Conservation (phyloP, 2,888 invertebrate genomes). For the Bellardia pandia region DNA sequence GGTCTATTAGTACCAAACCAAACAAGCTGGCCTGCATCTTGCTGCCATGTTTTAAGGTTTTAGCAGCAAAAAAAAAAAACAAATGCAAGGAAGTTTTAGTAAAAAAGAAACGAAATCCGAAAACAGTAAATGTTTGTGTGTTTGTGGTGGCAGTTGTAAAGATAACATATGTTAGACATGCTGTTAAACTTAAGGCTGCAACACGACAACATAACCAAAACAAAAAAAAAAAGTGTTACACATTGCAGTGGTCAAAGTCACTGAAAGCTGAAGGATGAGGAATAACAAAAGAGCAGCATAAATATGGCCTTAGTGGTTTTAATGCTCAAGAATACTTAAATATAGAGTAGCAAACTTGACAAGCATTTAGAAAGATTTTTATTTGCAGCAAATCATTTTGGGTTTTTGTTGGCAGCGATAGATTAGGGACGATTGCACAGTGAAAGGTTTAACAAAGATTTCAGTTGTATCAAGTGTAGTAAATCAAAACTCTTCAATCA, state of each 20-base stretch:
- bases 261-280: neutral
- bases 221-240: constrained; percentile 24
- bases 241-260: constrained; percentile 25
- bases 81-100: constrained; percentile 10
- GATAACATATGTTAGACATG: constrained; percentile 71
- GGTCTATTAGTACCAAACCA: constrained; percentile 55
- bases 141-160: constrained; percentile 39
- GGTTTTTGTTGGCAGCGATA: constrained; percentile 1
- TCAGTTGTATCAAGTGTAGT: too few relatives aligned
- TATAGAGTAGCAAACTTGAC: constrained; percentile 77
- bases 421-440: constrained; percentile 13
- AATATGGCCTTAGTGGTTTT: constrained; percentile 23
- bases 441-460: neutral
- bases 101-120: constrained; percentile 46
- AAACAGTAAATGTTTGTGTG: constrained; percentile 1
- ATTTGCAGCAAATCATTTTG: constrained; percentile 76
- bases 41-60: neutral
- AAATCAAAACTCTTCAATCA: too few relatives aligned
- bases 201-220: neutral
- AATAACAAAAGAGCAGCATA: neutral
- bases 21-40: constrained; percentile 38
- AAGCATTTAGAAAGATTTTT: constrained; percentile 81
- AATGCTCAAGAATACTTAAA: constrained; percentile 59
- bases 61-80: neutral
- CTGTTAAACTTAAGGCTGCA: constrained; percentile 63